Evolutionary conservation across 2,113 vertebrate genomes (phyloP).

Genomic region (Archocentrus centrarchus): DNA sequence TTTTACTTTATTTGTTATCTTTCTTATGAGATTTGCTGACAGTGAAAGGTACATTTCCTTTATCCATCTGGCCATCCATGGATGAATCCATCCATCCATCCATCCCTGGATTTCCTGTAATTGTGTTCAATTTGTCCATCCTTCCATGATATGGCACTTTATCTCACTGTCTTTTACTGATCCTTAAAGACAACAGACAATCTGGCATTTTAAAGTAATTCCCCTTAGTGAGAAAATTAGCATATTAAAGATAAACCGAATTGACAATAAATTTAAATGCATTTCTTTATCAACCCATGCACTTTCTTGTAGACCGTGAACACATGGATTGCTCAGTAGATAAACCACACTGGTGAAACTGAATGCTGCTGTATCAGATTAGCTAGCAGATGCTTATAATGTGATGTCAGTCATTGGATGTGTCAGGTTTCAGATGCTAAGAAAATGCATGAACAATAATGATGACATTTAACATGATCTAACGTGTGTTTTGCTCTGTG

Average conservation of each 20-base stretch:
- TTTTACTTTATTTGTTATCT: neutral
- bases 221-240: neutral
- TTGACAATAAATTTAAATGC: neutral
- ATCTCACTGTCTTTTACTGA: slow-evolving; percentile 1
- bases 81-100: no score
- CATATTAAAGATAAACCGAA: neutral
- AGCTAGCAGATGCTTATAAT: neutral
- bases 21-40: neutral
- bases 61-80: neutral
- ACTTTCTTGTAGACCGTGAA: neutral
- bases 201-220: neutral
- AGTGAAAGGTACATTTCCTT: neutral
- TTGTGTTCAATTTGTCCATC: neutral
- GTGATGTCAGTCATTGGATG: slow-evolving; percentile 19
- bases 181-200: neutral
- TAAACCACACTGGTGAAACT: slow-evolving; percentile 13
- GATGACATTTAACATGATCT: neutral
- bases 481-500: slow-evolving; percentile 17
- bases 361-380: slow-evolving; percentile 19
- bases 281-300: neutral
- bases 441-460: slow-evolving; percentile 6
- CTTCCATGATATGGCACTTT: neutral
- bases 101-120: neutral
- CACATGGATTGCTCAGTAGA: neutral
- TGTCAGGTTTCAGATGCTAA: slow-evolving; percentile 23